phyloP scores from a whole-genome alignment of 1,140 invertebrate genomes.

The Hypsibius dujardini region DNA sequence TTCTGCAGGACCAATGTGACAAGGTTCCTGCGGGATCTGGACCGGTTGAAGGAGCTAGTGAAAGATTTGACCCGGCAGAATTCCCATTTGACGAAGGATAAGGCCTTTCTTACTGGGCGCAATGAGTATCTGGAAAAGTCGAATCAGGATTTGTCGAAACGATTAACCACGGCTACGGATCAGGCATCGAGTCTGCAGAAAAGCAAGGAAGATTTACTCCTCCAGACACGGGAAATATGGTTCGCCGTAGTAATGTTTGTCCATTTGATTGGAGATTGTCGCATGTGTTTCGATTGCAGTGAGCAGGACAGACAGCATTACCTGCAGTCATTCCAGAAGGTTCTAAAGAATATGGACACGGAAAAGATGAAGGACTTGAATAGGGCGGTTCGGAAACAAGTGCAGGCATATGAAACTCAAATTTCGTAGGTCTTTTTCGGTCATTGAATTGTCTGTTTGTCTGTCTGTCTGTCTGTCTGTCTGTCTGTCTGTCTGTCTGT shows the following conservation, averaged over 20 bases:
- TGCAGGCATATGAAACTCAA: neutral
- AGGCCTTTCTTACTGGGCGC: neutral
- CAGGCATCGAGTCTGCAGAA: neutral
- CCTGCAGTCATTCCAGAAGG: conserved; percentile 11
- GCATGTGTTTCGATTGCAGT: neutral
- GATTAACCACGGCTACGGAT: neutral
- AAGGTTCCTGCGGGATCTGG: neutral
- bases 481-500: too few species aligned
- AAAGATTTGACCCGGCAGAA: neutral
- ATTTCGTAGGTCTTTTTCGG: neutral
- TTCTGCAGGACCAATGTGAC: neutral
- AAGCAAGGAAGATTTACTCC: neutral
- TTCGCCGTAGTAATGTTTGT: too few species aligned
- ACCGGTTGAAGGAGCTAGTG: neutral
- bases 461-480: too few species aligned
- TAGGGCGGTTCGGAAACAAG: neutral
- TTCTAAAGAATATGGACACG: neutral
- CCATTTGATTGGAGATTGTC: neutral
- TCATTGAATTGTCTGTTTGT: too few species aligned
- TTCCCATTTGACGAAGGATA: neutral
- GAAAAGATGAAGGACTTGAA: conserved; percentile 15
- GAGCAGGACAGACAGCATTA: neutral
- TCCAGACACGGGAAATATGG: too few species aligned
- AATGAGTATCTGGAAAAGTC: neutral
- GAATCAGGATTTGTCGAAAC: neutral